phyloP scores from a whole-genome alignment of 2,797 vertebrate genomes.

The Sphaeramia orbicularis region DNA sequence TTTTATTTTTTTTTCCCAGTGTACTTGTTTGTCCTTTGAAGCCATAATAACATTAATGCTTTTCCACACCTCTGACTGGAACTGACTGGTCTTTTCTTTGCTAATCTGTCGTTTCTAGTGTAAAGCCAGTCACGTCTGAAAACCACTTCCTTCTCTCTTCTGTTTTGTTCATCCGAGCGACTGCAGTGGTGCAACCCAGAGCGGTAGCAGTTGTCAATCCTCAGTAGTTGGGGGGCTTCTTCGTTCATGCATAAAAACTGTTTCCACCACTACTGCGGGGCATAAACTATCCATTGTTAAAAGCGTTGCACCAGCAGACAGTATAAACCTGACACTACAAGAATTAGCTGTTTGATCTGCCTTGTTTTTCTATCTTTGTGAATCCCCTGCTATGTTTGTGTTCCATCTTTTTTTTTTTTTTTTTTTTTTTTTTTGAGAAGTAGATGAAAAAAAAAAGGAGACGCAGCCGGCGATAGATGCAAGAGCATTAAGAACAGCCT shows the following conservation, averaged over 20 bases:
- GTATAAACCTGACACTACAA: conserved; percentile 73
- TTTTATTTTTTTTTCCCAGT: no score
- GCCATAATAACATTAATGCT: conserved; percentile 26
- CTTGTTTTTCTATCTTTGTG: conserved; percentile 23
- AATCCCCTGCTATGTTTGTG: conserved; percentile 18
- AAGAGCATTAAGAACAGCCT: conserved; percentile 47
- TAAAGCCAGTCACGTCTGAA: conserved; percentile 11
- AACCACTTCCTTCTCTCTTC: conserved; percentile 83
- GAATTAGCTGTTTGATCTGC: conserved; percentile 49
- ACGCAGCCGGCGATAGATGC: conserved; percentile 45
- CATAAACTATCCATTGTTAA: conserved; percentile 17
- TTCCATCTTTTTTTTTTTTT: conserved; percentile 34
- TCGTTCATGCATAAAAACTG: conserved; percentile 12
- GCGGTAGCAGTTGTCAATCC: conserved; percentile 22
- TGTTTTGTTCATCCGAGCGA: conserved; percentile 11
- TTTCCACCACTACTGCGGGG: conserved; percentile 50
- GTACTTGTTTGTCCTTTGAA: conserved; percentile 8
- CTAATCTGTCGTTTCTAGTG: conserved; percentile 16
- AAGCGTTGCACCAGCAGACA: conserved; percentile 18
- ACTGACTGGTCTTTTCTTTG: not conserved
- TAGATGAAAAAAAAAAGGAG: no score
- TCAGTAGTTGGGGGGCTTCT: conserved; percentile 35
- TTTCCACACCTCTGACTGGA: conserved; percentile 27
- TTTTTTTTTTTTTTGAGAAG: no score
- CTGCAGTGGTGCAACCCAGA: conserved; percentile 46